Conservation (phyloP, 2,113 vertebrate species). For the Raja brachyura region DNA sequence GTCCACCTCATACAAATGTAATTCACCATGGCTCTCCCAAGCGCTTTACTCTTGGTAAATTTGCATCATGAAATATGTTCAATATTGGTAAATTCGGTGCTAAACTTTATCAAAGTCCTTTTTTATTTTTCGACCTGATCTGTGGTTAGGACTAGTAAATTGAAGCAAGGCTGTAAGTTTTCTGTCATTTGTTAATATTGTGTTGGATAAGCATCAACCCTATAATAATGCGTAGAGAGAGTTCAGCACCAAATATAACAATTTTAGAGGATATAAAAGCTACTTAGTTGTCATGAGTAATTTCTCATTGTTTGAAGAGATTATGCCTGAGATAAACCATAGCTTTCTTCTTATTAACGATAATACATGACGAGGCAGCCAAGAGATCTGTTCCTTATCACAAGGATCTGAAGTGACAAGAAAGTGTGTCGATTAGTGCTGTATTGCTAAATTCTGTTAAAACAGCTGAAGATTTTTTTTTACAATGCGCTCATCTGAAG, state of each 20-base stretch:
- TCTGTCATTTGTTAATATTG: background rate
- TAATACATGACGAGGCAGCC: background rate
- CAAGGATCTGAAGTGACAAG: background rate
- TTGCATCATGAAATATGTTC: background rate
- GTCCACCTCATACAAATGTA: background rate
- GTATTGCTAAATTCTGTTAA: background rate
- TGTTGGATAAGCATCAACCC: background rate
- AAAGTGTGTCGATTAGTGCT: background rate
- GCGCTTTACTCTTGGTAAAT: background rate
- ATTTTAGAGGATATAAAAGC: background rate
- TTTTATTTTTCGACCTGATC: background rate
- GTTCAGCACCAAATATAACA: background rate
- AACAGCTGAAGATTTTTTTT: background rate
- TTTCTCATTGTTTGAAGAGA: background rate
- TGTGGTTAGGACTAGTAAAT: background rate
- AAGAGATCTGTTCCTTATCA: background rate
- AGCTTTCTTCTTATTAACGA: background rate
- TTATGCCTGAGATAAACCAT: background rate
- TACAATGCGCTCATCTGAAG: background rate
- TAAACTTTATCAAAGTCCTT: background rate
- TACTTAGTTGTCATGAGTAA: background rate
- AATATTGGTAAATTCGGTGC: background rate
- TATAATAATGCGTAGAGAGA: background rate
- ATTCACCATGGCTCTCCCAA: background rate
- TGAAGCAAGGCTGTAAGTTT: background rate